Evolutionary conservation across 2,113 vertebrate species (phyloP), one percentile per base, ranked within the genome.

Genomic region (Harpagus bidentatus): DNA sequence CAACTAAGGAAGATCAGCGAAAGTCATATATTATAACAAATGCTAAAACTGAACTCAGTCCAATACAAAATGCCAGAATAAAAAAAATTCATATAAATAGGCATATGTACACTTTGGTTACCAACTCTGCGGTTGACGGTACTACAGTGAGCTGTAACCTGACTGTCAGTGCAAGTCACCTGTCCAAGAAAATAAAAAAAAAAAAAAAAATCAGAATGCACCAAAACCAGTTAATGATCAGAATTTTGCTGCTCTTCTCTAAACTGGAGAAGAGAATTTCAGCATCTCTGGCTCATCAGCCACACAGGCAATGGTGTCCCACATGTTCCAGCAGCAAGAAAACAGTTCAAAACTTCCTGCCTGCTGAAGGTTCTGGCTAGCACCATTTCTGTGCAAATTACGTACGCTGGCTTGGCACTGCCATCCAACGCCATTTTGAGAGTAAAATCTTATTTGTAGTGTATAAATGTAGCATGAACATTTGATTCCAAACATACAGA

Each of bases 1-100:
- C 42, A 70, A 7, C 19, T 7, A 81, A n/a, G 22, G 62, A 91
- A 91, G 65, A 88, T 34, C 40, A 71, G 62, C 31, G 13, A 1
- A 66, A 77, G 62, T 88, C 70, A 67, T 23, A 29, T 13, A 29
- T n/a, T 83, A 16, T 45, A 95, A 95, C 61, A 91, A 95, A 85
- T 73, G 69, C 65, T 93, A 65, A 92, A 93, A 91, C 58, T 59
- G 82, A 95, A 96, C n/a, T 58, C 70, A 59, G 66, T 86, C 58
- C 88, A 82, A 82, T 96, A 93, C 7, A 93, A 86, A 95, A 93
- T 29, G 47, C 80, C 40, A 94, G 76, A 97, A 96, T 91, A 73
- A 83, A 95, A 66, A 92, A 92, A 88, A 87, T 5, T 76, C 47
- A 63, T 92, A 97, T 97, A 98, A 97, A 98, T 97, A 97, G 56